Percentiles rank a stretch among this genome's conserved stretches.
phyloP scores from a whole-genome alignment of 2,888 invertebrate genomes.

The Alcis repandata region DNA sequence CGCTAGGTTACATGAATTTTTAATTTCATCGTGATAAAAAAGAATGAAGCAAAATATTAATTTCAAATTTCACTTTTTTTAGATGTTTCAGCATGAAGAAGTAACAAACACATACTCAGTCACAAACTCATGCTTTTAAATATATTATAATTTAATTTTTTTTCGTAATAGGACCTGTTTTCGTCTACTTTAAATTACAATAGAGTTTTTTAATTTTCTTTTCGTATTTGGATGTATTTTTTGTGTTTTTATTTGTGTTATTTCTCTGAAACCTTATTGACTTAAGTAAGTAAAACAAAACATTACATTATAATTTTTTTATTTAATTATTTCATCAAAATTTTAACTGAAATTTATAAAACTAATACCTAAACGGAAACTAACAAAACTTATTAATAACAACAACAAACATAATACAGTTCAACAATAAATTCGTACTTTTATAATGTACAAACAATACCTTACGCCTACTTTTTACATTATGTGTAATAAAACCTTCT shows the following conservation, averaged over 20 bases:
- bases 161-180: too few species aligned
- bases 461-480: conserved; percentile 56
- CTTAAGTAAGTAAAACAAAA: conserved; percentile 8
- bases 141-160: too few species aligned
- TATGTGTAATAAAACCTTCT: not conserved
- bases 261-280: not conserved
- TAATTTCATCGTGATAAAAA: too few species aligned
- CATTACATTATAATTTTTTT: conserved; percentile 29
- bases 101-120: too few species aligned
- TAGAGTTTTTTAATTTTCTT: too few species aligned
- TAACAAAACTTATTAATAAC: conserved; percentile 62
- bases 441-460: conserved; percentile 51
- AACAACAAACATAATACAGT: conserved; percentile 56
- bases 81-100: too few species aligned
- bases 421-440: conserved; percentile 58
- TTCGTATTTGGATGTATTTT: too few species aligned
- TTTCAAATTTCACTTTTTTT: too few species aligned
- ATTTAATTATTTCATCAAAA: conserved; percentile 47
- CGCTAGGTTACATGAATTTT: not conserved
- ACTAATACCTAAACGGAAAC: conserved; percentile 51
- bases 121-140: too few species aligned
- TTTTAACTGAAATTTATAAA: conserved; percentile 46
- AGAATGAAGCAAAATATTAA: too few species aligned
- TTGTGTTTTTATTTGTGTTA: not conserved
- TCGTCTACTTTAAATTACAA: too few species aligned